These are phyloP conservation scores for Oreonectes daqikongensis DNA, from an alignment of 2,797 vertebrate genomes.

Conservation along the genomic window DNA sequence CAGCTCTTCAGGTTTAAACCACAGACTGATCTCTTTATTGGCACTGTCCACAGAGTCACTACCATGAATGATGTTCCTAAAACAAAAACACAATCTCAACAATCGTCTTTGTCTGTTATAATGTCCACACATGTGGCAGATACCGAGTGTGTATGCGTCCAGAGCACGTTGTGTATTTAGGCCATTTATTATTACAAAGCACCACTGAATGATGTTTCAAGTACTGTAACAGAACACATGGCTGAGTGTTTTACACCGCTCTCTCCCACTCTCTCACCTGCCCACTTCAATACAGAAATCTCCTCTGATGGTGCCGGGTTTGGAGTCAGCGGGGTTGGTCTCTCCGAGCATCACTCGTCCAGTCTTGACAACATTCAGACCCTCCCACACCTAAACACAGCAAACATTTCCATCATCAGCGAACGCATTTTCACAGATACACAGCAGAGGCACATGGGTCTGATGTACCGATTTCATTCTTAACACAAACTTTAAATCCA, in stretches of 20 bases:
- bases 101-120: no score
- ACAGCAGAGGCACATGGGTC: no score
- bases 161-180: no score
- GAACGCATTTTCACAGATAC: not conserved
- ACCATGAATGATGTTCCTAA: slow-evolving; percentile 93
- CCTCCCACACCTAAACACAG: slow-evolving; percentile 88
- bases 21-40: slow-evolving; percentile 86
- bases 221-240: not conserved
- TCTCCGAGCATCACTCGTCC: slow-evolving; percentile 92
- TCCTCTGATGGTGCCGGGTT: slow-evolving; percentile 94
- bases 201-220: no score
- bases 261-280: no score
- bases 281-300: slow-evolving; percentile 92
- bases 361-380: slow-evolving; percentile 87
- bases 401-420: not conserved
- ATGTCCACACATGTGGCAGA: no score
- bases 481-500: no score
- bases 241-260: no score
- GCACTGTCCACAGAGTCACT: slow-evolving; percentile 90
- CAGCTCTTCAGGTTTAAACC: slow-evolving; percentile 87
- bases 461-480: no score
- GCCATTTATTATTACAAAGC: no score
- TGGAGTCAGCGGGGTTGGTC: slow-evolving; percentile 93
- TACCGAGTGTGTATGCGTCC: no score
- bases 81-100: not conserved